Base-by-base conservation (phyloP, 2,113 vertebrate genomes). In the Polypterus bichir region DNA sequence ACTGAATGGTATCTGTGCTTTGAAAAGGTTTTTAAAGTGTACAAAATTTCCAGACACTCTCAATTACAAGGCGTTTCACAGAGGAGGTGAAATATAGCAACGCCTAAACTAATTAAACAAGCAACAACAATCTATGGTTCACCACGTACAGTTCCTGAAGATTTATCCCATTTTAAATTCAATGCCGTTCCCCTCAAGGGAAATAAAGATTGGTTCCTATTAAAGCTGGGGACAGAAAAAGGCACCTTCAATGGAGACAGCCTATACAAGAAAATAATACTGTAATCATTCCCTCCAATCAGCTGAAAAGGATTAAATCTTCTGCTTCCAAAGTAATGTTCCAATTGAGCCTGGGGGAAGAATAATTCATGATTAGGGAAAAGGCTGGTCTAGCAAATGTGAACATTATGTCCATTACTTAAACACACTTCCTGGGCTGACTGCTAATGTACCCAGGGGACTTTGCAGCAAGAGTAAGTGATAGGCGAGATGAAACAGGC, bases 241-340 rank as follows among this genome's bases (percentile, higher is more conserved):
- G 86, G 86, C 86, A 89, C 88, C 86, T 90, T 88, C 86, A 89
- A 74, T 83, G 76, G 76, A 87, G 85, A 87, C 84, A 88, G 84
- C 73, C 82, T 79, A 79, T 85, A 85, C 83, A 83, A 83, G 84
- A 87, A 89, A 89, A 89, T 89, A 89, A 90, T 88, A 86, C 85
- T 85, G 79, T 84, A 89, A 90, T 90, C 88, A 90, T 90, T 87
- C 85, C 87, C 88, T 89, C 87, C 88, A 89, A 89, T 89, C 87
- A 90, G 83, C 87, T 89, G 88, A 88, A 87, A 86, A 89, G 86
- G 83, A 89, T 88, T 87, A 88, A 90, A 90, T 89, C 87, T 90
- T 87, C 84, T 85, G 83, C 85, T 89, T 86, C 85, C 86, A 84
- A 87, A 86, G 86, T 86, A 88, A 88, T 86, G 87, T 85, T 87